These are phyloP conservation scores for Neotoma lepida DNA, from an alignment of 2,113 vertebrate species.

Conservation along the genomic window DNA sequence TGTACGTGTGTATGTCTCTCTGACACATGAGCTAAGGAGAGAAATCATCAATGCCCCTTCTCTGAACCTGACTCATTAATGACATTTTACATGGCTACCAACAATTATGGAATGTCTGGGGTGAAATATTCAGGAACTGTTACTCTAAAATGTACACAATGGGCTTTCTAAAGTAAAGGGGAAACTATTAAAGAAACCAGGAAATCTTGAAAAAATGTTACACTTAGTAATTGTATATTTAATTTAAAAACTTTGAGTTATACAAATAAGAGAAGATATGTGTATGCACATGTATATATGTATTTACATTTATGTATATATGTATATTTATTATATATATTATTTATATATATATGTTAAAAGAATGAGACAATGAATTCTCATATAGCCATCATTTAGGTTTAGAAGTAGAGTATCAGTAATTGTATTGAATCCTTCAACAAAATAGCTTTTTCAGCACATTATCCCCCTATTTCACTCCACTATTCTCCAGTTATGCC, in stretches of 20 bases:
- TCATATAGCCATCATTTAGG: background rate
- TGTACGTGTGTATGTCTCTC: background rate
- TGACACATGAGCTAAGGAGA: constrained; percentile 3
- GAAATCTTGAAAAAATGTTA: background rate
- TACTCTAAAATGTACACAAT: constrained; percentile 15
- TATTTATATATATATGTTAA: background rate
- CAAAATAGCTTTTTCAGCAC: background rate
- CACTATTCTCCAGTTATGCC: background rate
- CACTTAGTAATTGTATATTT: background rate
- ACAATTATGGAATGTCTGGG: background rate
- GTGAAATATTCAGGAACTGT: constrained; percentile 33
- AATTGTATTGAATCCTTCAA: background rate
- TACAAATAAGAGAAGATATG: background rate
- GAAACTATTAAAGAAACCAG: constrained; percentile 29
- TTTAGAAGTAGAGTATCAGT: constrained; percentile 15
- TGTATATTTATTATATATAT: background rate
- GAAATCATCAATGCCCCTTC: background rate
- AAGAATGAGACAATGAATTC: background rate
- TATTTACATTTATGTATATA: background rate
- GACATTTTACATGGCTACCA: background rate
- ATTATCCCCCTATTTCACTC: background rate
- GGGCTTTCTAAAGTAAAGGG: background rate
- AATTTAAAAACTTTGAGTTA: constrained; percentile 33
- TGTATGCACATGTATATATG: background rate
- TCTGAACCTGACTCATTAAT: background rate